A percentile compares a stretch with the other conserved stretches of the same genome.
phyloP scores from a whole-genome alignment of 1,140 invertebrate genomes.

The Pachyrhynchus sulphureomaculatus region DNA sequence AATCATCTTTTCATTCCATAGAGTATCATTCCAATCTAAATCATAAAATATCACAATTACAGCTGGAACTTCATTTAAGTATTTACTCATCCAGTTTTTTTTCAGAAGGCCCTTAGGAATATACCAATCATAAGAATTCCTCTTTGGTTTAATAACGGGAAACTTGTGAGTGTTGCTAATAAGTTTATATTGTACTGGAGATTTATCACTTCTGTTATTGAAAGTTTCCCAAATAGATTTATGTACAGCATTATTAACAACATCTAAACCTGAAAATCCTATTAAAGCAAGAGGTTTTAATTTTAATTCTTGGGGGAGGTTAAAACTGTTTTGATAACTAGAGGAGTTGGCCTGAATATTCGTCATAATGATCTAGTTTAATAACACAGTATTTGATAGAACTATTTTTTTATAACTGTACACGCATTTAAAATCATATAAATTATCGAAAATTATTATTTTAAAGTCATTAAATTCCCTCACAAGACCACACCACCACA shows the following conservation, averaged over 20 bases:
- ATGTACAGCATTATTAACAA: slow-evolving; percentile 81
- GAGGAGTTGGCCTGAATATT: slow-evolving; percentile 6
- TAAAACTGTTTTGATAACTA: slow-evolving; percentile 43
- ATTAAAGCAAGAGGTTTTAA: slow-evolving; percentile 80
- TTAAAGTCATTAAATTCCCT: too few relatives aligned
- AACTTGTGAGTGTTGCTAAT: slow-evolving; percentile 79
- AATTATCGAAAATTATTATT: too few relatives aligned
- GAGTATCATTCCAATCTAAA: slow-evolving; percentile 92
- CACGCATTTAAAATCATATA: too few relatives aligned
- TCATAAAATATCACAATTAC: slow-evolving; percentile 95
- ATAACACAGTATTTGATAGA: slow-evolving; percentile 42
- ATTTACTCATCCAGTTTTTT: slow-evolving; percentile 94
- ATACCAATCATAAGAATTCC: slow-evolving; percentile 93
- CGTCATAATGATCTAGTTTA: not conserved
- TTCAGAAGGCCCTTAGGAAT: slow-evolving; percentile 96
- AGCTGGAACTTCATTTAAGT: slow-evolving; percentile 85
- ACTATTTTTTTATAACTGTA: too few relatives aligned
- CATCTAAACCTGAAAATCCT: slow-evolving; percentile 83
- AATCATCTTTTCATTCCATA: slow-evolving; percentile 92
- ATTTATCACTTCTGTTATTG: slow-evolving; percentile 74
- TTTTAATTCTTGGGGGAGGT: slow-evolving; percentile 74
- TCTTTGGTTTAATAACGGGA: slow-evolving; percentile 86
- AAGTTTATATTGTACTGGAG: slow-evolving; percentile 83
- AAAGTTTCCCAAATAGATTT: slow-evolving; percentile 92
- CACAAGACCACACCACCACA: too few relatives aligned